phyloP scores from a whole-genome alignment of 2,113 vertebrate genomes.

The Ascaphus truei region DNA sequence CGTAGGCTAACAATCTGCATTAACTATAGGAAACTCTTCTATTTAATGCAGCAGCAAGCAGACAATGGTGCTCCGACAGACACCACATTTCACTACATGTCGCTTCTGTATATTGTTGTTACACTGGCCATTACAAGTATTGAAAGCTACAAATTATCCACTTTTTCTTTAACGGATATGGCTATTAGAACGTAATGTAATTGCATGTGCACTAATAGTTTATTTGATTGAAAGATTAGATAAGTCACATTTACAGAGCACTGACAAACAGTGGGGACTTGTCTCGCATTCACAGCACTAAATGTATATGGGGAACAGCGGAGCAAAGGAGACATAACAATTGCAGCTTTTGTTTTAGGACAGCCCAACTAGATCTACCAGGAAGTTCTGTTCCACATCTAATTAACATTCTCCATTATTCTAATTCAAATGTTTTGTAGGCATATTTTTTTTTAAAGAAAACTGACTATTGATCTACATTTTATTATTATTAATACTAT shows the following conservation, averaged over 20 bases:
- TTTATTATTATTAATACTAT: too few relatives aligned
- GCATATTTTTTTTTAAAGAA: too few relatives aligned
- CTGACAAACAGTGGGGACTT: background rate
- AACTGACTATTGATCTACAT: too few relatives aligned
- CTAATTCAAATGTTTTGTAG: too few relatives aligned
- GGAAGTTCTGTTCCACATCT: background rate
- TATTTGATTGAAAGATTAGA: background rate
- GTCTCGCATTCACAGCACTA: background rate
- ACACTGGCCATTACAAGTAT: background rate
- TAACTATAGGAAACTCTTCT: too few relatives aligned
- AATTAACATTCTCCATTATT: background rate
- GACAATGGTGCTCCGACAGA: too few relatives aligned
- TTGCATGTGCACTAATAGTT: background rate
- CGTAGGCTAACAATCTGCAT: too few relatives aligned
- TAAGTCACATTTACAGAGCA: background rate
- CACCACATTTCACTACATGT: too few relatives aligned
- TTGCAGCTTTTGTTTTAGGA: background rate
- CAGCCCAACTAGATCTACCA: background rate
- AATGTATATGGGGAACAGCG: background rate
- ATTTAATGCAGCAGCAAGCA: too few relatives aligned
- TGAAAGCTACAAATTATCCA: background rate
- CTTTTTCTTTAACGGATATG: background rate
- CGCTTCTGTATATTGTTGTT: too few relatives aligned
- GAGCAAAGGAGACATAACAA: background rate
- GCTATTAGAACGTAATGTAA: background rate